phyloP scores from a whole-genome alignment of 2,888 invertebrate genomes.

The Candidula unifasciata region DNA sequence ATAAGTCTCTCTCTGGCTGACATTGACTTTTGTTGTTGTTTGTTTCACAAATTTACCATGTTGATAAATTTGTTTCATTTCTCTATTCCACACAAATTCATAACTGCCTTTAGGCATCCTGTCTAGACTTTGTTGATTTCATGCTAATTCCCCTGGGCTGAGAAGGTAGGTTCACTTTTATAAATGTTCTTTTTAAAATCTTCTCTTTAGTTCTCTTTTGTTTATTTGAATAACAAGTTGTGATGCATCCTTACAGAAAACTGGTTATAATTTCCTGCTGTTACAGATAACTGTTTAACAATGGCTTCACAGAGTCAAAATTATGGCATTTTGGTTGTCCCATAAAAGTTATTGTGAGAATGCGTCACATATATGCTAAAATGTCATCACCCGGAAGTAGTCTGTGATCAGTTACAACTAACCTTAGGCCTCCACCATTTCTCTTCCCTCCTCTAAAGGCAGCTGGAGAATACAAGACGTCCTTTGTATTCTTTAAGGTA shows the following conservation, averaged over 20 bases:
- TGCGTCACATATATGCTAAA: conserved; percentile 13
- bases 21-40: not conserved
- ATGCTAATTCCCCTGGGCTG: conserved; percentile 5
- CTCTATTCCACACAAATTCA: conserved; percentile 2
- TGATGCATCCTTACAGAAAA: conserved; percentile 13
- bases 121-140: conserved; percentile 31
- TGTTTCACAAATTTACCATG: not conserved
- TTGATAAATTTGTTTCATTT: conserved; percentile 11
- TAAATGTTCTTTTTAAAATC: not conserved
- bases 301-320: too few relatives aligned
- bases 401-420: conserved; percentile 50
- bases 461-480: conserved; percentile 59
- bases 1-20: too few relatives aligned
- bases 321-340: too few relatives aligned
- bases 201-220: too few relatives aligned
- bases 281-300: too few relatives aligned
- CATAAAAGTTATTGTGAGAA: conserved; percentile 10
- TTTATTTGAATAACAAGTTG: not conserved
- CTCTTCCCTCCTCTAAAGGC: conserved; percentile 64
- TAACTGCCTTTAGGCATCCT: conserved; percentile 36
- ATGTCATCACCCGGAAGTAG: conserved; percentile 12
- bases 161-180: conserved; percentile 34
- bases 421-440: conserved; percentile 55
- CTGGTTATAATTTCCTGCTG: too few relatives aligned
- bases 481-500: conserved; percentile 81